Evolutionary conservation across 64 coral and sea anemone species (phyloP).

Genomic region (Stylophora pistillata): DNA sequence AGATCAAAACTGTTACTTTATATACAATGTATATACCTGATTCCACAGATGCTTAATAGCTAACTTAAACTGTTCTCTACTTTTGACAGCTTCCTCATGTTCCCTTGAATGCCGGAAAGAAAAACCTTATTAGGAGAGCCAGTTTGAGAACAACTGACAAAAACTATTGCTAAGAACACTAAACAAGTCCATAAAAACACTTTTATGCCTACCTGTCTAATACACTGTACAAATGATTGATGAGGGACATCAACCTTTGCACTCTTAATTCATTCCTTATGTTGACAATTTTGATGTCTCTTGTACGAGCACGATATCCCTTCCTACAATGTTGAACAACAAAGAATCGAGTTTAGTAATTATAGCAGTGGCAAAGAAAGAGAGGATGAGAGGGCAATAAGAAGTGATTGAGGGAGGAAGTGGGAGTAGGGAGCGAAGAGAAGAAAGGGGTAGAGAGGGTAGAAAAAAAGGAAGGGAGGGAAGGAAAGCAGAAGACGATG

Average conservation of each 20-base stretch:
- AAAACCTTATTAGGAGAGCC: background rate
- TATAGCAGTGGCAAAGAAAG: background rate
- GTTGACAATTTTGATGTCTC: conserved; percentile 63
- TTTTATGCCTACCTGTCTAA: conserved; percentile 7
- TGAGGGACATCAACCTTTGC: conserved; percentile 46
- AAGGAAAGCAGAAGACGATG: background rate
- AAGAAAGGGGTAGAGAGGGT: background rate
- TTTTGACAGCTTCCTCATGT: conserved; percentile 26
- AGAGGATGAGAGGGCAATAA: background rate
- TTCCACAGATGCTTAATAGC: conserved; percentile 26
- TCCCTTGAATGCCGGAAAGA: background rate
- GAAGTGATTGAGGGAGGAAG: background rate
- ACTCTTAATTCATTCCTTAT: conserved; percentile 73
- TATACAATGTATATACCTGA: background rate
- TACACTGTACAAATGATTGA: conserved; percentile 39
- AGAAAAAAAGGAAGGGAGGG: background rate
- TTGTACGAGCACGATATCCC: conserved; percentile 71
- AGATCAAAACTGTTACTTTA: too few relatives aligned
- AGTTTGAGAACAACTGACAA: background rate
- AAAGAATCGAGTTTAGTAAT: background rate
- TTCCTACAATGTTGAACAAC: conserved; percentile 49
- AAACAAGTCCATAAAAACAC: background rate
- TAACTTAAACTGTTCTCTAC: conserved; percentile 8
- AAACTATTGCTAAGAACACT: background rate
- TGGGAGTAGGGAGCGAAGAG: background rate